Evolutionary conservation across 2,888 invertebrate species (phyloP), one percentile per base, ranked within the genome.

Genomic region (Melieria crassipennis): DNA sequence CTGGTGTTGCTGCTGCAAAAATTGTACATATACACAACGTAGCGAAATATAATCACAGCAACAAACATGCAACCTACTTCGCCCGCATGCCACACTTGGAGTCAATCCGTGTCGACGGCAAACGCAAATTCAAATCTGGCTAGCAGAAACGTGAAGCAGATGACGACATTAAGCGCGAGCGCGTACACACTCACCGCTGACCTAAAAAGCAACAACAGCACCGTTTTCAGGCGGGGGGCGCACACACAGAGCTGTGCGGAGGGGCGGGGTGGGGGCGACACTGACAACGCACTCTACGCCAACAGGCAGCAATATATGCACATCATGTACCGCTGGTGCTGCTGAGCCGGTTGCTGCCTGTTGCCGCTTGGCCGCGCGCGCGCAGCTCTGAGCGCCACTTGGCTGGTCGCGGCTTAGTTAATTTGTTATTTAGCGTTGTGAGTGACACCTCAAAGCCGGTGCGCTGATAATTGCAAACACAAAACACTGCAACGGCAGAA

Each of bases 161-260:
- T 67, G 67, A 67, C 67, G 67, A 60, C 60, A 61, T 60, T 50
- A 45, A 67, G 52, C 67, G 60, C 60, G 58, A 60, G 52, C 52
- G 48, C 43, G 30, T 47, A 48, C 66, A 13, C 48, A 58, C 47
- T 42, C 60, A 67, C 61, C 61, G 67, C 7, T 67, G 67, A 67
- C 67, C 67, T 67, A 67, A 60, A 67, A 67, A 63, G 5, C 6
- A 65, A 56, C 10, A 16, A 61, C 60, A 16, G 16, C 52, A 48
- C 30, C 30, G 30, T 30, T 30, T 30, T 30, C 30, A 30, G 2
- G 30, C 30, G 30, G 30, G 30, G n/a, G n/a, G n/a, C n/a, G n/a
- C n/a, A n/a, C n/a, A n/a, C n/a, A n/a, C n/a, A n/a, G n/a, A n/a
- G n/a, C n/a, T n/a, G n/a, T n/a, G n/a, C n/a, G n/a, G n/a, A n/a